These are phyloP conservation scores for Lophotriccus pileatus DNA, from an alignment of 2,797 vertebrate genomes.

Conservation along the genomic window DNA sequence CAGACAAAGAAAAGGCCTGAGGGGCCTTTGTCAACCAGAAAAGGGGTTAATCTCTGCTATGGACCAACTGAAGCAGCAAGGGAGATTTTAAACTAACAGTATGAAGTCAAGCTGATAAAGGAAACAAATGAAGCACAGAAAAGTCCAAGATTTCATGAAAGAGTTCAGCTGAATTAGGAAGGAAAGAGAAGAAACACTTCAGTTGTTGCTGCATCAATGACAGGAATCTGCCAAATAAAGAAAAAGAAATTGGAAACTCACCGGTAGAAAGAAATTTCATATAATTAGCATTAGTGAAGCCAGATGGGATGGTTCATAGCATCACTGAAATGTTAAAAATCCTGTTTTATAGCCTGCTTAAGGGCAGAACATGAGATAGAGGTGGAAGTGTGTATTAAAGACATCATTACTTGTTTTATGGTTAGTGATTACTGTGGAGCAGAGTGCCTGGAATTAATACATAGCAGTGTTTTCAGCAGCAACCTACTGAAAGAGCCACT, in stretches of 20 bases:
- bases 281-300: not conserved
- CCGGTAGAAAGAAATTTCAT: not conserved
- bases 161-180: not conserved
- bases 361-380: not conserved
- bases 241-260: not conserved
- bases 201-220: not conserved
- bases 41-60: not conserved
- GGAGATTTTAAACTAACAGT: not conserved
- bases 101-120: not conserved
- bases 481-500: not conserved
- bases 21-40: not conserved
- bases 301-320: not conserved
- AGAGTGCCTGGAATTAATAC: not conserved
- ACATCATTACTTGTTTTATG: not conserved
- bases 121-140: not conserved
- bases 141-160: not conserved
- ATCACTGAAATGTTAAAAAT: slow-evolving; percentile 5
- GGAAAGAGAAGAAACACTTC: not conserved
- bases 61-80: not conserved
- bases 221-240: not conserved
- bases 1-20: not conserved
- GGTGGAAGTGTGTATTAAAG: not conserved
- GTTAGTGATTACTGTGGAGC: not conserved
- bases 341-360: not conserved
- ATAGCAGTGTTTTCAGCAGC: not conserved